Percentiles rank a stretch among this genome's conserved stretches.
phyloP scores from a whole-genome alignment of 2,888 invertebrate genomes.

The Zygothrica quintamaculata region DNA sequence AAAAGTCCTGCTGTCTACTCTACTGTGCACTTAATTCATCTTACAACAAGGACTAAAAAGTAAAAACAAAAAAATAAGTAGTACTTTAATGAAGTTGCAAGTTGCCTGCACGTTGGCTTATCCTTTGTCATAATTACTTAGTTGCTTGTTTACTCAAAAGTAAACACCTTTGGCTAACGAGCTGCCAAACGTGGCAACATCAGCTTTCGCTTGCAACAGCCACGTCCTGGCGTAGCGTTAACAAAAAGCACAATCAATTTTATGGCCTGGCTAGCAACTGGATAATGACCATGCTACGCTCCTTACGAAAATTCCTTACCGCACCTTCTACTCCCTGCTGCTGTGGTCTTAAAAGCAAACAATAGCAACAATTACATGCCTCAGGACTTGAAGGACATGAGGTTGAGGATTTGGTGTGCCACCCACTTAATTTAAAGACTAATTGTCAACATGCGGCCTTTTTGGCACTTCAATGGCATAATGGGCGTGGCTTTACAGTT shows the following conservation, averaged over 20 bases:
- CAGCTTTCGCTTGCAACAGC: conserved; percentile 6
- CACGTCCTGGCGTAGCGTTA: conserved; percentile 10
- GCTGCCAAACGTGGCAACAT: conserved; percentile 18
- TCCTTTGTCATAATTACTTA: background rate
- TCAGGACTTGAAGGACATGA: background rate
- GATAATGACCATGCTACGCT: conserved; percentile 12
- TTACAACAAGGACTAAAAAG: conserved; percentile 45
- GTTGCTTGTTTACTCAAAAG: conserved; percentile 12
- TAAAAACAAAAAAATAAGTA: too few species aligned
- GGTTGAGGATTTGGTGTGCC: too few species aligned
- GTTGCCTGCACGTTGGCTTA: conserved; percentile 2
- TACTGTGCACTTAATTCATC: conserved; percentile 45
- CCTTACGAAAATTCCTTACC: conserved; percentile 10
- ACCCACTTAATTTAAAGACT: conserved; percentile 62
- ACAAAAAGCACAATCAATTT: conserved; percentile 60
- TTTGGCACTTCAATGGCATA: conserved; percentile 23
- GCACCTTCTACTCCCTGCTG: conserved; percentile 10
- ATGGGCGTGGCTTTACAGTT: conserved; percentile 37
- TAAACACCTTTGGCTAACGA: conserved; percentile 59
- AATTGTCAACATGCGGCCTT: conserved; percentile 65
- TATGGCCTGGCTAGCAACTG: conserved; percentile 22
- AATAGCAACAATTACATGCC: conserved; percentile 25
- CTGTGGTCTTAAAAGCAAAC: conserved; percentile 24
- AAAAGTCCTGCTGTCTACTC: conserved; percentile 69
- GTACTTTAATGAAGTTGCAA: conserved; percentile 74